Evolutionary conservation across 2,797 vertebrate genomes (phyloP).

Genomic region (Botia almorhae): DNA sequence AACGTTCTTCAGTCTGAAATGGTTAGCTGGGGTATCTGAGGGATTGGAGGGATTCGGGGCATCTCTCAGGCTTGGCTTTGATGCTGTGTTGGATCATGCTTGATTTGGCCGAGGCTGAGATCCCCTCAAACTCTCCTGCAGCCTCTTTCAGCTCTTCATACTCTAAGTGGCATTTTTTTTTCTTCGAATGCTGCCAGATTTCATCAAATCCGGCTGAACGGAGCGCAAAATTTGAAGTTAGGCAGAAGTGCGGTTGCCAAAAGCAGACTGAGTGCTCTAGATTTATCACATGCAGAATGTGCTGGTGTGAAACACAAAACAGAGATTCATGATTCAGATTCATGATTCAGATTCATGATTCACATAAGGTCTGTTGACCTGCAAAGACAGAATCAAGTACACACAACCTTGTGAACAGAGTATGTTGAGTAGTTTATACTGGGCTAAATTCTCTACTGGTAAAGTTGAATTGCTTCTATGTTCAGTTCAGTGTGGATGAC

Average conservation of each 20-base stretch:
- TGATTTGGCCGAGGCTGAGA: conserved; percentile 65
- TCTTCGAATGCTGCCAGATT: conserved; percentile 28
- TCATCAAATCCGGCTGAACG: conserved; percentile 20
- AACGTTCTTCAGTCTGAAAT: too few relatives aligned
- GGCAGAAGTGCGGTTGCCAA: not conserved
- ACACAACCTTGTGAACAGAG: too few relatives aligned
- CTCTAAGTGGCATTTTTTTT: conserved; percentile 46
- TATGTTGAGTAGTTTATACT: too few relatives aligned
- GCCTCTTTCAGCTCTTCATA: conserved; percentile 51
- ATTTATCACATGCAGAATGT: not conserved
- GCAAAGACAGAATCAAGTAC: too few relatives aligned
- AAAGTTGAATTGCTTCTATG: too few relatives aligned
- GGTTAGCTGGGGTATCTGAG: conserved; percentile 19
- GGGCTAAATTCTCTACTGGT: too few relatives aligned
- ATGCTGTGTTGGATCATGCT: conserved; percentile 63
- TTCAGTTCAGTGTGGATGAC: too few relatives aligned
- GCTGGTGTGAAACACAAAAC: too few relatives aligned
- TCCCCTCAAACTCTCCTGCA: conserved; percentile 54
- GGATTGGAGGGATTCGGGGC: conserved; percentile 60
- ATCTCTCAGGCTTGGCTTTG: conserved; percentile 61
- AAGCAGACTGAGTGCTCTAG: not conserved
- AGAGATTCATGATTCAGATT: too few relatives aligned
- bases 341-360: too few relatives aligned
- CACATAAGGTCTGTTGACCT: too few relatives aligned
- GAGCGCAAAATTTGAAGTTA: conserved; percentile 1